Percentiles rank a stretch among this genome's conserved stretches.
phyloP scores from a whole-genome alignment of 2,113 vertebrate species.

The Nothoprocta perdicaria region DNA sequence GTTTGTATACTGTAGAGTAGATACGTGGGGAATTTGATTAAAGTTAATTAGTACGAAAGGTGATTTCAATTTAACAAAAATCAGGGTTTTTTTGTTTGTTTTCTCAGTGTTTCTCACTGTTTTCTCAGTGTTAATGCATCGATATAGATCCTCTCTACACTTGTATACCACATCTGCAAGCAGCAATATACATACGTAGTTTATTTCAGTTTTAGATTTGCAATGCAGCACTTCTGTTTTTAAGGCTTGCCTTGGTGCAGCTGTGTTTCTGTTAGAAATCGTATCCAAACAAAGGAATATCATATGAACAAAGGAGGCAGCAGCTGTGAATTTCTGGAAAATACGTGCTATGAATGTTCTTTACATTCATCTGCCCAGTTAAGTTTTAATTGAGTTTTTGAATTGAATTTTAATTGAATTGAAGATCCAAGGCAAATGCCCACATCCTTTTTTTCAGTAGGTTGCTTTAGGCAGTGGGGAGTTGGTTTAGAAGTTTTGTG shows the following conservation, averaged over 20 bases:
- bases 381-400: neutral
- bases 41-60: neutral
- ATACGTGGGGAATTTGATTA: neutral
- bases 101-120: too few relatives aligned
- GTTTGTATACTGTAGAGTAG: neutral
- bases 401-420: neutral
- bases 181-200: neutral
- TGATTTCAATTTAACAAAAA: neutral
- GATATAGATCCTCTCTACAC: neutral
- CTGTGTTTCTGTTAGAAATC: neutral
- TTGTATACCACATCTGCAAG: neutral
- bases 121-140: neutral
- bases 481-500: neutral
- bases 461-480: neutral
- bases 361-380: neutral
- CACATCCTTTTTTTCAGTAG: neutral
- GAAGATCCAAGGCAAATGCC: neutral
- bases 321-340: neutral
- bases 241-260: constrained; percentile 11
- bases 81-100: too few relatives aligned
- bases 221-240: neutral
- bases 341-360: neutral
- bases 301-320: neutral
- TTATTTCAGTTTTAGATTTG: neutral
- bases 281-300: neutral